A percentile compares a stretch with the other conserved stretches of the same genome.
Conservation (phyloP, 2,797 vertebrate species). For the Enteromius trimaculatus region DNA sequence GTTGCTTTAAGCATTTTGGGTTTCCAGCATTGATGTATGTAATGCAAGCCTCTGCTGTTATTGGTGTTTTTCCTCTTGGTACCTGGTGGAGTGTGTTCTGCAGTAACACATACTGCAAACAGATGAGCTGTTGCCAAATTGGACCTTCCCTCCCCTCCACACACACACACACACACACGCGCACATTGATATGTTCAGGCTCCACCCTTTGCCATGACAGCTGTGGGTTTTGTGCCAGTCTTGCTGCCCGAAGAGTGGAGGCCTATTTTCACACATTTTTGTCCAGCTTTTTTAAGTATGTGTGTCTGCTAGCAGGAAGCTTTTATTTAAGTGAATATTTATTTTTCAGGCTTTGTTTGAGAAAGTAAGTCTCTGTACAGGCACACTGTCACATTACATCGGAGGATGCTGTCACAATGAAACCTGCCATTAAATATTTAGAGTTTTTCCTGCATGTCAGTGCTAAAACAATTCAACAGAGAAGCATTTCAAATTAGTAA, state of each 20-base stretch:
- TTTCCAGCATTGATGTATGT: not conserved
- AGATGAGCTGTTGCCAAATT: slow-evolving; percentile 40
- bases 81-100: slow-evolving; percentile 16
- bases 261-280: slow-evolving; percentile 21
- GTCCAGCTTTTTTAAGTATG: not conserved
- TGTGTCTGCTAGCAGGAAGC: not conserved
- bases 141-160: slow-evolving; percentile 5
- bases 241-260: slow-evolving; percentile 46
- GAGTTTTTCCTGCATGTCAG: not conserved
- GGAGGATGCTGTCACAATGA: not conserved
- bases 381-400: no score
- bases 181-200: slow-evolving; percentile 18
- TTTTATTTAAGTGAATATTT: not conserved
- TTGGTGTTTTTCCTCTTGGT: not conserved
- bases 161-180: slow-evolving; percentile 12
- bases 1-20: not conserved
- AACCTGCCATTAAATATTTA: slow-evolving; percentile 7
- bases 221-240: slow-evolving; percentile 38
- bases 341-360: not conserved
- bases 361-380: no score
- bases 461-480: not conserved
- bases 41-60: not conserved
- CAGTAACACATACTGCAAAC: slow-evolving; percentile 44
- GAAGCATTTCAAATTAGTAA: not conserved
- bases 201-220: slow-evolving; percentile 48